Base-by-base conservation (phyloP, 2,113 vertebrate genomes). In the Prinia subflava region DNA sequence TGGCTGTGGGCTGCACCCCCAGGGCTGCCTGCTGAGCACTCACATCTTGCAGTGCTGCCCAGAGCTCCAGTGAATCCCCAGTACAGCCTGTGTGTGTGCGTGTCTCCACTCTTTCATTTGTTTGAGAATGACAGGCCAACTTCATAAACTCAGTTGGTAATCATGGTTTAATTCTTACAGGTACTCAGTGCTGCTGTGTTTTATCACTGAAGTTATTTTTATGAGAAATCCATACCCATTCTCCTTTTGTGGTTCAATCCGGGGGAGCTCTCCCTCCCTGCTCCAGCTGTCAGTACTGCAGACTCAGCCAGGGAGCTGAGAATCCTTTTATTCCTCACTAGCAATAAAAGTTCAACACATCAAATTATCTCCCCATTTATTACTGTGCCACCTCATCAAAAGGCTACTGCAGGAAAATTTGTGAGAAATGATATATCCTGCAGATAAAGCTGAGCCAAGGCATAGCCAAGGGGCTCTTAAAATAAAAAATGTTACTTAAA, bases 351-450 rank as follows among this genome's bases (percentile, higher is more conserved):
- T 86, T 90, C 91, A 87, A 67, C 89, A 94, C 70, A 90, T 95
- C 70, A 91, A 73, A 95, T 95, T 95, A 95, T 97, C 84, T 95
- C 84, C 89, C 90, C 93, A 90, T 97, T 96, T 96, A 94, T 96
- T 95, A 91, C 93, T 73, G 59, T 92, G 93, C 89, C 71, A 94
- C 75, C 87, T 95, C 87, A 90, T 95, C 94, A 95, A 92, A 96
- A 95, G 94, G 67, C 89, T 95, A 63, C 84, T 89, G 81, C 70
- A 85, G 89, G 89, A 94, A 90, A 94, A 96, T 87, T 84, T 94
- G 92, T 83, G 93, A 87, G 87, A 83, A 89, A 81, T 91, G 31
- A 87, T 95, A 92, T 87, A 85, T 95, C 68, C 87, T 92, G 78
- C 67, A 89, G 93, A 85, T 94, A 91, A 73, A 95, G 83, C 84